These are phyloP conservation scores for Accipiter minullus DNA, from an alignment of 2,797 vertebrate genomes.

Conservation along the genomic window DNA sequence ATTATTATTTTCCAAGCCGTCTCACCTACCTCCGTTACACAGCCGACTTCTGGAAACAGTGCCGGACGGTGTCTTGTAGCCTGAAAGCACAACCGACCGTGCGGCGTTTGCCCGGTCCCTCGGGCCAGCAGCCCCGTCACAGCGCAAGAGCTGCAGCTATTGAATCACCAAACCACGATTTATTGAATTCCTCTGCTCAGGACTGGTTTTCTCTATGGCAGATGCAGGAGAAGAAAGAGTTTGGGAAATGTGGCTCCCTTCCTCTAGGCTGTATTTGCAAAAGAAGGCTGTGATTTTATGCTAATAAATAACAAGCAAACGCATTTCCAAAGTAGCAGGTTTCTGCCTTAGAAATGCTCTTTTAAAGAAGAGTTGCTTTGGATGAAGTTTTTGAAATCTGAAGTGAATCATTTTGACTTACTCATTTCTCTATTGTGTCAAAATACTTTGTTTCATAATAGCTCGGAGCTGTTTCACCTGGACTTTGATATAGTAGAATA, in stretches of 20 bases:
- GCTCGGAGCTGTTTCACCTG: not conserved
- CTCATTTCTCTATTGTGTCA: not conserved
- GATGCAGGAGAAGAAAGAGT: not conserved
- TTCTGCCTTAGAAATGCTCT: not conserved
- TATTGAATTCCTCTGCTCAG: not conserved
- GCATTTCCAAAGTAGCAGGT: not conserved
- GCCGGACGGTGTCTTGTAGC: not conserved
- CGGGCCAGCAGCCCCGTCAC: not conserved
- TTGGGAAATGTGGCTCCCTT: not conserved
- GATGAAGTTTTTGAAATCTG: not conserved
- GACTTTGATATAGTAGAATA: not conserved
- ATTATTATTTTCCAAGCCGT: not conserved
- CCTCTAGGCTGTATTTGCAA: not conserved
- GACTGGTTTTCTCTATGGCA: not conserved
- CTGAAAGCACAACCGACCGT: rapidly evolving
- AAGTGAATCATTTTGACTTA: not conserved
- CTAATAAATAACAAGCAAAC: not conserved
- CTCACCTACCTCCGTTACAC: not conserved
- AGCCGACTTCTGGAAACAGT: not conserved
- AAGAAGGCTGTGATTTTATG: not conserved
- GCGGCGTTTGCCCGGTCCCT: rapidly evolving
- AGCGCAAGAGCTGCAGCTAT: not conserved
- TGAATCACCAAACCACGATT: not conserved
- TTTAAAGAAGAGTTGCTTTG: not conserved
- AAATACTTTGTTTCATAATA: not conserved